Evolutionary conservation across 2,888 invertebrate species (phyloP), one percentile per base, ranked within the genome.

Genomic region (Melanargia galathea): DNA sequence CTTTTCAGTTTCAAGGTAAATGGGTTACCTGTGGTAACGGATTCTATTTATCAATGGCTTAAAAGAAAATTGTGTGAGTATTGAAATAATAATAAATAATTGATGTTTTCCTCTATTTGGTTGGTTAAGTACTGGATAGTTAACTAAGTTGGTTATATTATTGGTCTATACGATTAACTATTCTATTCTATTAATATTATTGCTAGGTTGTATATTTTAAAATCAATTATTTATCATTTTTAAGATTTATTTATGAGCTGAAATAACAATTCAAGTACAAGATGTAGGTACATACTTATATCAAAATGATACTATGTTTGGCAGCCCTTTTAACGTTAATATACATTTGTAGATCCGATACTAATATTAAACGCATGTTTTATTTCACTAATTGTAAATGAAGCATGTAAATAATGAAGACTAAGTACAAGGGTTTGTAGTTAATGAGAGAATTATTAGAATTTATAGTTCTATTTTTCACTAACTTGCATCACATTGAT

Each of bases 1-100:
- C n/a, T 24, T 65, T 63, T 60, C 66, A 64, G 63, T 61, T 57
- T 60, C 38, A 49, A 60, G 64, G 64, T 67, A 62, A 62, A 63
- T 64, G 63, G 67, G 63, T 66, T 64, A 51, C 51, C 45, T 63
- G 49, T 54, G 66, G 65, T 66, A 65, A 61, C 33, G 68, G 70
- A 62, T 66, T 48, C 40, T 48, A 16, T 62, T 24, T 48, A 55
- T 46, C 49, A 49, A 48, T 51, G 46, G 38, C 35, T 56, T 56
- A 38, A 33, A 62, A 58, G 60, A 62, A 65, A 60, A 62, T 57
- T 46, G 48, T 38, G 48, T 58, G 48, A 58, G 48, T 48, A 58
- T 38, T 43, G 24, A 38, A n/a, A 18, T 26, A 20, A 18, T 16
- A n/a, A n/a, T n/a, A n/a, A n/a, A n/a, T 52, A 20, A 43, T 18